Percentiles rank a stretch among this genome's conserved stretches.
Conservation (phyloP, 1,140 invertebrate species). For the Aphaenogaster floridana region DNA sequence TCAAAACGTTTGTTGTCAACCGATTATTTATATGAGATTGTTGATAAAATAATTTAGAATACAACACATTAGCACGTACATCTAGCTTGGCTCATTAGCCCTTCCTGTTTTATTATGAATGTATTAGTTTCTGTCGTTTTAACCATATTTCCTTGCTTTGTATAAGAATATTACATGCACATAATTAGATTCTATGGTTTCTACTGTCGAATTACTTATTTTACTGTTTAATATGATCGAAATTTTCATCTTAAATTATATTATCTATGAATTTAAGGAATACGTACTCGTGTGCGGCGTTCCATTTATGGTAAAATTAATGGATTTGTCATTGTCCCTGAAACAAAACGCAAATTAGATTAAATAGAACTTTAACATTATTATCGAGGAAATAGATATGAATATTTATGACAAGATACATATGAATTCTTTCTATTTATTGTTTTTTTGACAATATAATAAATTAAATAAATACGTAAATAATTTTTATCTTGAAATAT, state of each 20-base stretch:
- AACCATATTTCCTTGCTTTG: conserved; percentile 2
- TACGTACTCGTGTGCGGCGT: conserved; percentile 81
- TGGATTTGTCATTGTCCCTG: conserved; percentile 75
- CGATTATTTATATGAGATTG: too few species aligned
- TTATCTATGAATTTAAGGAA: not conserved
- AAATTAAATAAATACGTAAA: not conserved
- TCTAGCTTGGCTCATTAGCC: too few species aligned
- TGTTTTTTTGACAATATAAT: not conserved
- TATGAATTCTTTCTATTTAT: not conserved
- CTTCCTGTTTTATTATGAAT: not conserved
- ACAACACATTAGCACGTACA: too few species aligned
- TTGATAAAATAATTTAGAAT: too few species aligned
- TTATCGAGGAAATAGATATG: not conserved
- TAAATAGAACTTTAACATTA: not conserved
- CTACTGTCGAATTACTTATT: not conserved
- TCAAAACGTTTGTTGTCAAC: too few species aligned
- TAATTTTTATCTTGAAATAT: not conserved
- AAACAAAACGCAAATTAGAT: conserved; percentile 52
- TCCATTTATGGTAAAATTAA: conserved; percentile 85
- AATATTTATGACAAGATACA: not conserved
- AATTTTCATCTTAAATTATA: conserved; percentile 10
- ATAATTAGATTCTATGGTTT: not conserved
- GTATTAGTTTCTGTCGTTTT: not conserved
- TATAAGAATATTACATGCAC: not conserved
- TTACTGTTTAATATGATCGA: not conserved